These are phyloP conservation scores for Psittacula cyanocephala DNA, from an alignment of 2,113 vertebrate species.

Conservation along the genomic window DNA sequence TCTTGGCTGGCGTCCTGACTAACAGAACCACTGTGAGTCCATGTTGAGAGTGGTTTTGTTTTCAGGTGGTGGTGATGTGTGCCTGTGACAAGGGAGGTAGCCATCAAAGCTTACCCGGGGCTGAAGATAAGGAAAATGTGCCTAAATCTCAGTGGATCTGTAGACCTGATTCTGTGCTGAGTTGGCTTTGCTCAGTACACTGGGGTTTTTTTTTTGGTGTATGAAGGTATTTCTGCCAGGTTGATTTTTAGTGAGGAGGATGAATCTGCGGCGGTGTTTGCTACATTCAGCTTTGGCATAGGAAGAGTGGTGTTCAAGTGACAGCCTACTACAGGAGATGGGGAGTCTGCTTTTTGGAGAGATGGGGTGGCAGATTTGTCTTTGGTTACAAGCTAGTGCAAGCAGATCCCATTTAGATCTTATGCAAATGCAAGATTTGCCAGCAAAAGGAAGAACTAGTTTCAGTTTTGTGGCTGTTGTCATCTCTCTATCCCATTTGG, in stretches of 20 bases:
- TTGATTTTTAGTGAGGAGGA: background rate
- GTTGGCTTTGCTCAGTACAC: background rate
- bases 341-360: background rate
- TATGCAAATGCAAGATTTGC: background rate
- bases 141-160: background rate
- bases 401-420: background rate
- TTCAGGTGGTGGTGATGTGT: too few species aligned
- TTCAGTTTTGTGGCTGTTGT: background rate
- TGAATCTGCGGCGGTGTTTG: background rate
- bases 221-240: background rate
- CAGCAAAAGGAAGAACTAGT: background rate
- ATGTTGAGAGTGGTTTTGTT: background rate
- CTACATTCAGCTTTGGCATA: background rate
- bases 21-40: background rate
- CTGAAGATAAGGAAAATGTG: background rate
- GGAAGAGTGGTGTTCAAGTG: background rate
- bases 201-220: fast-evolving
- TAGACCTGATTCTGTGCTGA: background rate
- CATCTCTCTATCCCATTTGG: background rate
- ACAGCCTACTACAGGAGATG: background rate
- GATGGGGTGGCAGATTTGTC: too few species aligned
- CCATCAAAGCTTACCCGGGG: background rate
- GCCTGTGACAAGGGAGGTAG: background rate
- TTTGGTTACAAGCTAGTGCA: background rate
- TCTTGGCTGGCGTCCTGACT: background rate